phyloP scores from a whole-genome alignment of 1,140 invertebrate genomes.

The Hyposmocoma kahamanoa region DNA sequence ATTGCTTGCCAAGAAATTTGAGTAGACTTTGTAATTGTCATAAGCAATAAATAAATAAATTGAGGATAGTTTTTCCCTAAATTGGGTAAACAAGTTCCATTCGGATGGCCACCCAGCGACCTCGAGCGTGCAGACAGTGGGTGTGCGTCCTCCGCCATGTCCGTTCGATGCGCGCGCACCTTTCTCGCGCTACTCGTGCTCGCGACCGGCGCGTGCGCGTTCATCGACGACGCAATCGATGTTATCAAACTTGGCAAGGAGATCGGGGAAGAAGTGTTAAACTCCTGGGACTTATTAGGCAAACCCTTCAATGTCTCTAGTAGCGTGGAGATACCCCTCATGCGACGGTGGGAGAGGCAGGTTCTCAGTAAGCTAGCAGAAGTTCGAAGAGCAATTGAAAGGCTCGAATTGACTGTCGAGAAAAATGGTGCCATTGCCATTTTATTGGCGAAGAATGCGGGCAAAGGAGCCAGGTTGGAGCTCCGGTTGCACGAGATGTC shows the following conservation, averaged over 20 bases:
- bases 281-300: slow-evolving; percentile 77
- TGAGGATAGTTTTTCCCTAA: neutral
- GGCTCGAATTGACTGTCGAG: slow-evolving; percentile 37
- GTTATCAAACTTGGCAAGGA: slow-evolving; percentile 77
- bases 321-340: slow-evolving; percentile 74
- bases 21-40: too few relatives aligned
- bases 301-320: slow-evolving; percentile 69
- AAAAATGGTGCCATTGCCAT: slow-evolving; percentile 39
- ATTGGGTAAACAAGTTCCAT: neutral
- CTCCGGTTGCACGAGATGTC: slow-evolving; percentile 75
- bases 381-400: slow-evolving; percentile 61
- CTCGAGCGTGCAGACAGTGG: slow-evolving; percentile 35
- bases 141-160: slow-evolving; percentile 46
- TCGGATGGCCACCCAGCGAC: slow-evolving; percentile 38
- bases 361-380: slow-evolving; percentile 67
- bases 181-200: slow-evolving; percentile 32
- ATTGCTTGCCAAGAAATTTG: too few relatives aligned
- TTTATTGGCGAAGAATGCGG: slow-evolving; percentile 55
- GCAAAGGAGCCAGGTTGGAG: slow-evolving; percentile 68
- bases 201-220: slow-evolving; percentile 30
- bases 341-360: slow-evolving; percentile 73
- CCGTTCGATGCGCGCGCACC: slow-evolving; percentile 32
- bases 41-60: too few relatives aligned
- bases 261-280: slow-evolving; percentile 73
- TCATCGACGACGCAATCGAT: slow-evolving; percentile 76